A percentile compares a stretch with the other conserved stretches of the same genome.
These are phyloP conservation scores for Perizoma flavofasciatum DNA, from an alignment of 2,888 invertebrate species.

Conservation along the genomic window DNA sequence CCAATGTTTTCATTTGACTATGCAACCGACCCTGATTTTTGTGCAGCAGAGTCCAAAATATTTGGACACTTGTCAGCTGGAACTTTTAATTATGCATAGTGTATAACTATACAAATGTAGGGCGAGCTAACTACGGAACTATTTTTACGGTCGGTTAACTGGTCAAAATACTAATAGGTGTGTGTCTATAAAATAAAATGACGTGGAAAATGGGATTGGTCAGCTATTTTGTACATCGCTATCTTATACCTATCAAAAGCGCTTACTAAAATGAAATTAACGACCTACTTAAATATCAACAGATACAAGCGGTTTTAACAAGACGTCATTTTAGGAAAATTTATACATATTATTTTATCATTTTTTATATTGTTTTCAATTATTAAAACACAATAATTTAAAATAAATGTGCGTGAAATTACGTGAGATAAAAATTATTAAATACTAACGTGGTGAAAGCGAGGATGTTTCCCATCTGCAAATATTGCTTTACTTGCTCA, in stretches of 20 bases:
- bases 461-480: neutral
- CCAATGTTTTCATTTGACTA: too few species aligned
- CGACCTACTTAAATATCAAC: too few species aligned
- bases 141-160: conserved; percentile 56
- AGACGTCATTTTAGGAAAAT: too few species aligned
- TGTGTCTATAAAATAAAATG: conserved; percentile 47
- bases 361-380: too few species aligned
- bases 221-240: conserved; percentile 10
- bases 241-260: conserved; percentile 1
- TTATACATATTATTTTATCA: too few species aligned
- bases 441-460: neutral
- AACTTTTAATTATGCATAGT: too few species aligned
- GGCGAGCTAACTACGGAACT: conserved; percentile 45
- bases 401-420: too few species aligned
- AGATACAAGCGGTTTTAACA: too few species aligned
- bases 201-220: conserved; percentile 35
- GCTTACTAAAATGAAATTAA: neutral
- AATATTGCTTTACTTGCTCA: conserved; percentile 10
- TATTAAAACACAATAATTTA: too few species aligned
- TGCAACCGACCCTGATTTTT: too few species aligned
- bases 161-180: conserved; percentile 51
- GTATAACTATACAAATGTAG: conserved; percentile 49
- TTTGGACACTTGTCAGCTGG: too few species aligned
- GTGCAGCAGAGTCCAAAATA: too few species aligned
- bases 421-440: neutral